phyloP scores from a whole-genome alignment of 2,888 invertebrate species.

The Sesia apiformis region DNA sequence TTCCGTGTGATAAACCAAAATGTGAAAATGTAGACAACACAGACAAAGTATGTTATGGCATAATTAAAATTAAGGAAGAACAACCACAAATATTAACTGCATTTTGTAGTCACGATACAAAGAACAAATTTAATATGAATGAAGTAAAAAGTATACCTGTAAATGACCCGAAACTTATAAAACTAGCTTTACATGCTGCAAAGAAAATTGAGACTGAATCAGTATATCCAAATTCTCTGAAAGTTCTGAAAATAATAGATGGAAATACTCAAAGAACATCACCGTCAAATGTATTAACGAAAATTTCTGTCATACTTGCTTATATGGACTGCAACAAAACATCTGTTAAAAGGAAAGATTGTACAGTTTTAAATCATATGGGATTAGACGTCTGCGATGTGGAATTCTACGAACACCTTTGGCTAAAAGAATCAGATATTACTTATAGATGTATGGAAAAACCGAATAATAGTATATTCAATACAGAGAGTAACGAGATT shows the following conservation, averaged over 20 bases:
- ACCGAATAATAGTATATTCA: constrained; percentile 8
- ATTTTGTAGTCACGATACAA: constrained; percentile 56
- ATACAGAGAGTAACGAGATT: constrained; percentile 39
- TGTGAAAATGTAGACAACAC: constrained; percentile 37
- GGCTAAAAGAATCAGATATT: constrained; percentile 35
- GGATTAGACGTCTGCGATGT: constrained; percentile 46
- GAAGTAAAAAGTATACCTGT: constrained; percentile 22
- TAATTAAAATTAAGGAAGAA: constrained; percentile 52
- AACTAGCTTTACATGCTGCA: constrained; percentile 27
- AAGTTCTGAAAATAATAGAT: constrained; percentile 33
- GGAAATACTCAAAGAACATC: constrained; percentile 29
- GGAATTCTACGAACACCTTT: constrained; percentile 31
- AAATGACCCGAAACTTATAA: constrained; percentile 36
- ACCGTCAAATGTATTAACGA: constrained; percentile 38
- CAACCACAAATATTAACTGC: constrained; percentile 61
- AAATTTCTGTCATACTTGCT: constrained; percentile 31
- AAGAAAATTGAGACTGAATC: constrained; percentile 43
- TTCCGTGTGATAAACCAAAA: constrained; percentile 35
- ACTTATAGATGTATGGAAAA: constrained; percentile 31
- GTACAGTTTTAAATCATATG: constrained; percentile 26
- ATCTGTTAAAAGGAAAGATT: constrained; percentile 28
- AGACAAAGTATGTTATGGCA: constrained; percentile 70
- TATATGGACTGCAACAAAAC: constrained; percentile 42
- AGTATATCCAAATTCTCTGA: constrained; percentile 25
- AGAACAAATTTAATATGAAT: constrained; percentile 15